These are phyloP conservation scores for Chondrilla cf. caribensis DNA, from an alignment of 37 sponge, comb jelly and placozoan genomes.

Conservation along the genomic window DNA sequence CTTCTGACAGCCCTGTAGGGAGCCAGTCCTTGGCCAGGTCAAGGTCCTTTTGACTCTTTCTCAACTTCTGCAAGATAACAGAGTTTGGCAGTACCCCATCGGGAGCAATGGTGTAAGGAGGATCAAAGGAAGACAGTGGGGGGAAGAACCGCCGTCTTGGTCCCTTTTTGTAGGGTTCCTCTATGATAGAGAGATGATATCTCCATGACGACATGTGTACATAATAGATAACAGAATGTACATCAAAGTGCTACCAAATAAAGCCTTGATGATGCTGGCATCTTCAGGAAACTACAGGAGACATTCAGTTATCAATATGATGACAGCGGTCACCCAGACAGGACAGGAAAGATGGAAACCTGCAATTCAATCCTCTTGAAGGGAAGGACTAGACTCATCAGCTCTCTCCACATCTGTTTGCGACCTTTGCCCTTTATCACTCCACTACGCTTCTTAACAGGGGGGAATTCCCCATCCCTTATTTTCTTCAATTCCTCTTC, in stretches of 20 bases:
- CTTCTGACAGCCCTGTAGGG: slow-evolving; percentile 36
- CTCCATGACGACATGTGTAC: background rate
- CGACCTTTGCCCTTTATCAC: background rate
- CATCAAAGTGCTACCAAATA: background rate
- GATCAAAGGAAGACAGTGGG: slow-evolving; percentile 64
- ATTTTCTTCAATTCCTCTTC: slow-evolving; percentile 53
- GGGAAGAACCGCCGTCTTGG: slow-evolving; percentile 61
- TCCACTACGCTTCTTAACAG: background rate
- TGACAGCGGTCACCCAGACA: no score
- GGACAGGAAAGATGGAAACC: background rate
- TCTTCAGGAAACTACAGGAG: background rate
- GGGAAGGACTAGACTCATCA: slow-evolving; percentile 11
- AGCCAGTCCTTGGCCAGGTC: slow-evolving; percentile 53
- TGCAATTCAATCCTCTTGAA: background rate
- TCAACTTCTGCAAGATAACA: slow-evolving; percentile 35
- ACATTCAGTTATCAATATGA: no score
- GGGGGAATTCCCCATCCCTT: slow-evolving; percentile 22
- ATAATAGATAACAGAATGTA: background rate
- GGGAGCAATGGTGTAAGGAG: slow-evolving; percentile 76
- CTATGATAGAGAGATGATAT: background rate
- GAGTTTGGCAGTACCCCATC: slow-evolving; percentile 78
- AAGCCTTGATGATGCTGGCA: background rate
- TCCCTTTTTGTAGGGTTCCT: slow-evolving; percentile 34
- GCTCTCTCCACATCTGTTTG: slow-evolving; percentile 12
- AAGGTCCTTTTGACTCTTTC: slow-evolving; percentile 61